Evolutionary conservation across 2,888 invertebrate genomes (phyloP), one percentile per base, ranked within the genome.

Genomic region (Dynastes grantii): DNA sequence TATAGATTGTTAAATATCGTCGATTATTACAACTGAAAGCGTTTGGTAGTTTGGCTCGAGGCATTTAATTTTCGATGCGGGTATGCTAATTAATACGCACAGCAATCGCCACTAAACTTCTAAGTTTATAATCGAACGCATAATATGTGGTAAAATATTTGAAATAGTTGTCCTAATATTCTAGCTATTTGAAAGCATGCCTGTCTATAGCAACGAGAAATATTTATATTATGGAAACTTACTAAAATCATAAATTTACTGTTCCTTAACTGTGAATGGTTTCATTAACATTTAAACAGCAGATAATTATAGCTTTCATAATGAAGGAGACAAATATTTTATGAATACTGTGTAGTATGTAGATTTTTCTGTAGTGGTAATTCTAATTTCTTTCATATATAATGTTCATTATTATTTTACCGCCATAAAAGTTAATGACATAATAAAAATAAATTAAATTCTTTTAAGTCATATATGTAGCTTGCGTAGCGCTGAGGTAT

Each of bases 231-330:
- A 61, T 61, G 32, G 61, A 40, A 58, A 73, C 49, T 73, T 16
- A 75, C 61, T n/a, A 75, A 75, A 61, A 61, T 11, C 45, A 75
- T 75, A 61, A 75, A 75, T 55, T 63, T 61, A 61, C 29, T 37
- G 55, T 55, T 73, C 45, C 16, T n/a, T n/a, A 75, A 49, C 58
- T 27, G 29, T 22, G 75, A 76, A 76, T 76, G 76, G 64, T 76
- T 64, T 55, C 64, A 76, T 76, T 76, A 65, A 76, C 76, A 76
- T 76, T 65, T 76, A 76, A 76, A 76, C 51, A 76, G 51, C 65
- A 49, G 27, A 64, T 76, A 76, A 76, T 76, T 76, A 65, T 27
- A 64, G 9, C 65, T 76, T 76, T 76, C 76, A 65, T 55, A 76
- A 76, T 58, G 51, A 13, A 65, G 53, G 32, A 29, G 58, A 58